These are phyloP conservation scores for Neodiprion fabricii DNA, from an alignment of 1,140 invertebrate genomes.

Conservation along the genomic window DNA sequence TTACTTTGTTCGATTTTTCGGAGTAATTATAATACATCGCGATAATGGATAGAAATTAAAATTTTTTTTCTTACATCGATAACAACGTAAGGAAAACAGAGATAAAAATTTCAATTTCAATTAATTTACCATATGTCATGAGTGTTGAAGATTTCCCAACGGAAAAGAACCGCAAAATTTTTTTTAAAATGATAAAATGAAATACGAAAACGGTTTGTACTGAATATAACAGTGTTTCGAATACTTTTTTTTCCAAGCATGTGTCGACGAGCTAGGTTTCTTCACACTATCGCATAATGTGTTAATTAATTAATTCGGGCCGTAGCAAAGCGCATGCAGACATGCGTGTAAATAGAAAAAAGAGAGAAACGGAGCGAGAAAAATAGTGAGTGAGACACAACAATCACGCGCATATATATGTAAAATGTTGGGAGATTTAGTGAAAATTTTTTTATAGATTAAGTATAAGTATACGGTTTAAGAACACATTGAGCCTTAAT, in stretches of 20 bases:
- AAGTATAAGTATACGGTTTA: conserved; percentile 1
- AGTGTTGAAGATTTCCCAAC: too few species aligned
- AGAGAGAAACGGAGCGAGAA: conserved; percentile 16
- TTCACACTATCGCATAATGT: too few species aligned
- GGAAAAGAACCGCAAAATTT: too few species aligned
- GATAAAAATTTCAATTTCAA: background rate
- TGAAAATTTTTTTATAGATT: background rate
- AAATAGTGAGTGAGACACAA: background rate
- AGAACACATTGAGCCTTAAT: conserved; percentile 16
- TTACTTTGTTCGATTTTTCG: background rate
- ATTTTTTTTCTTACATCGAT: background rate
- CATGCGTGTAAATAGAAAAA: background rate
- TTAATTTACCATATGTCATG: too few species aligned
- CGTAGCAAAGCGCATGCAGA: too few species aligned
- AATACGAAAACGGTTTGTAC: too few species aligned
- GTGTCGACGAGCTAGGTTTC: too few species aligned
- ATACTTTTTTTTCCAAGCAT: too few species aligned
- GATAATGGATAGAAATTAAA: background rate
- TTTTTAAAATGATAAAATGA: too few species aligned
- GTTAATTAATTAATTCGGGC: too few species aligned
- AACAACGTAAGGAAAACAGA: background rate
- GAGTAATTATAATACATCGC: background rate
- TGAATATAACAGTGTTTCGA: too few species aligned
- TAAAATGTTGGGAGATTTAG: conserved; percentile 8
- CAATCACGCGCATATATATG: background rate